These are phyloP conservation scores for Bombus huntii DNA, from an alignment of 1,140 invertebrate species.

Conservation along the genomic window DNA sequence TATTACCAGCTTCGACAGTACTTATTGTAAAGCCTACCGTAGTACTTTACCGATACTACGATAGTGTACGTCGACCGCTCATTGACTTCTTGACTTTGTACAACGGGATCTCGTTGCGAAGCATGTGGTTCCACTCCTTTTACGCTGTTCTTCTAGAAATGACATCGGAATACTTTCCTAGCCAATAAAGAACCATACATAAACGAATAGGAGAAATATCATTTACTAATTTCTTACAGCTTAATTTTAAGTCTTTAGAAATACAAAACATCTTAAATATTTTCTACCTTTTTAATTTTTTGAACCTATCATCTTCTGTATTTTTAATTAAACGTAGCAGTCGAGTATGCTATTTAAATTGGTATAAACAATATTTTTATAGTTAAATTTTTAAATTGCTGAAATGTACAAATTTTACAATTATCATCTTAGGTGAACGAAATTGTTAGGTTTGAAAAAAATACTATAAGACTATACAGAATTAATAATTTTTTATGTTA, in stretches of 20 bases:
- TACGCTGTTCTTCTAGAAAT: not conserved
- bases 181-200: not conserved
- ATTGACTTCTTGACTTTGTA: conserved; percentile 33
- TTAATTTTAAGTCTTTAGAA: not conserved
- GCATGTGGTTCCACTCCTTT: conserved; percentile 5
- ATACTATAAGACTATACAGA: not conserved
- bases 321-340: not conserved
- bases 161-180: not conserved
- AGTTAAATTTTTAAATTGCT: not conserved
- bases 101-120: conserved; percentile 6
- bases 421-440: too few species aligned
- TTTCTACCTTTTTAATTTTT: not conserved
- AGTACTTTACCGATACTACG: conserved; percentile 13
- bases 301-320: too few species aligned
- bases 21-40: conserved; percentile 31
- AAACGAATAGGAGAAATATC: not conserved
- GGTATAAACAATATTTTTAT: not conserved
- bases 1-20: conserved; percentile 47
- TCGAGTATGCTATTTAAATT: not conserved
- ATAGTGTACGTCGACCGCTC: conserved; percentile 9
- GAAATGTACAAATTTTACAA: not conserved
- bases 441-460: too few species aligned
- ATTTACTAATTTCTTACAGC: not conserved
- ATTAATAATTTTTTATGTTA: too few species aligned
- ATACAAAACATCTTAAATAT: not conserved